phyloP scores from a whole-genome alignment of 2,113 vertebrate genomes.

The Gopherus flavomarginatus region DNA sequence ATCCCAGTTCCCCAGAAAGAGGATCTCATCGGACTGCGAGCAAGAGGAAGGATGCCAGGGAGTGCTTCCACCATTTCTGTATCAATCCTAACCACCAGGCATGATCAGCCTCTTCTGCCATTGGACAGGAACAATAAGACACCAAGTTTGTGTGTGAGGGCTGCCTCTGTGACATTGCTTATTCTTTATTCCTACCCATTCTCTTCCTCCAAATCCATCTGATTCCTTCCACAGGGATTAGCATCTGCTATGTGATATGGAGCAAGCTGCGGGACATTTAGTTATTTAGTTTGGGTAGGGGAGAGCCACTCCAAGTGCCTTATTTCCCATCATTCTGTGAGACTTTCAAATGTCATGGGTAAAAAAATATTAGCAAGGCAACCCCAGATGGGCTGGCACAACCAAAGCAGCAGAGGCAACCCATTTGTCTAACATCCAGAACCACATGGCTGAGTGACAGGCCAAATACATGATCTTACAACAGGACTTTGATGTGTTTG shows the following conservation, averaged over 20 bases:
- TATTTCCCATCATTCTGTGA: not conserved
- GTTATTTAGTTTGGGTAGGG: not conserved
- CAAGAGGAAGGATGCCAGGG: not conserved
- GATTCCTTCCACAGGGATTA: not conserved
- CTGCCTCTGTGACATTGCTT: not conserved
- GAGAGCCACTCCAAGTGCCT: not conserved
- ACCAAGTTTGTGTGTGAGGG: not conserved
- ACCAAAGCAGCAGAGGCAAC: fast-evolving
- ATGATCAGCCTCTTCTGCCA: not conserved
- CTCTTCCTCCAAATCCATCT: not conserved
- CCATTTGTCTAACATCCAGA: not conserved
- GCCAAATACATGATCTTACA: not conserved
- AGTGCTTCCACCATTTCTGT: not conserved
- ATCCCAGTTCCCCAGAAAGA: not conserved
- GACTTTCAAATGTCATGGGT: not conserved
- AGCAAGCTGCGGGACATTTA: fast-evolving
- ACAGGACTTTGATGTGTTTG: not conserved
- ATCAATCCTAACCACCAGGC: fast-evolving
- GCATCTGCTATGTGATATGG: fast-evolving
- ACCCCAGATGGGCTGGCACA: not conserved
- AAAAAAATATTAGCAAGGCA: not conserved
- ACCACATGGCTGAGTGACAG: not conserved
- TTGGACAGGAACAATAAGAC: not conserved
- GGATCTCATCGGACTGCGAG: not conserved
- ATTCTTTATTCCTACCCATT: not conserved